These are phyloP conservation scores for Eublepharis macularius DNA, from an alignment of 2,113 vertebrate genomes.

Conservation along the genomic window DNA sequence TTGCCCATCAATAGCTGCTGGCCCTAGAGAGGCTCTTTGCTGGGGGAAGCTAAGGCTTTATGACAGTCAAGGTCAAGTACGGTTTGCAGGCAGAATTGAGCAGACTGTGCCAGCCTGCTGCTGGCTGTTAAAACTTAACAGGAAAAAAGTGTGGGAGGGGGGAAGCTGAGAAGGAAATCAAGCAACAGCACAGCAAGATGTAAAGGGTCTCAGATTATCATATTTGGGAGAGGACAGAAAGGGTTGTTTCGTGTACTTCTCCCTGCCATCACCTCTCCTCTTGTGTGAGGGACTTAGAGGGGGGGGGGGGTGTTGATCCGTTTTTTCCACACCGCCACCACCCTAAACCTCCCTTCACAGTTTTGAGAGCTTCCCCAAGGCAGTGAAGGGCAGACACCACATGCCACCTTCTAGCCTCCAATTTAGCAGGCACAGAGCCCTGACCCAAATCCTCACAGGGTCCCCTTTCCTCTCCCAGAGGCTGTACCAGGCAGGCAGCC, in stretches of 20 bases:
- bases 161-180: slow-evolving; percentile 31
- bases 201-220: too few relatives aligned
- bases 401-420: too few relatives aligned
- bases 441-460: too few relatives aligned
- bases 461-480: too few relatives aligned
- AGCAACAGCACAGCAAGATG: not conserved
- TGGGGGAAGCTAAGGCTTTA: slow-evolving; percentile 4
- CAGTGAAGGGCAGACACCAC: too few relatives aligned
- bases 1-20: not conserved
- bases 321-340: too few relatives aligned
- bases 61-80: slow-evolving; percentile 7
- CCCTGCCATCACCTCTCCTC: not conserved
- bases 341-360: too few relatives aligned
- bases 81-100: slow-evolving; percentile 5
- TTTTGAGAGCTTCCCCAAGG: too few relatives aligned
- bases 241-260: too few relatives aligned
- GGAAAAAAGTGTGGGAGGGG: not conserved
- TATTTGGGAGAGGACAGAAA: not conserved
- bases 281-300: not conserved
- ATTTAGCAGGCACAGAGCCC: too few relatives aligned
- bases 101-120: not conserved
- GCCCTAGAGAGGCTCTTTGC: not conserved
- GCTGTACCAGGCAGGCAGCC: too few relatives aligned
- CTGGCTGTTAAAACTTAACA: not conserved
- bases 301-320: too few relatives aligned